Evolutionary conservation across 2,888 invertebrate species (phyloP).

Genomic region (Meiosimyza platycephala): DNA sequence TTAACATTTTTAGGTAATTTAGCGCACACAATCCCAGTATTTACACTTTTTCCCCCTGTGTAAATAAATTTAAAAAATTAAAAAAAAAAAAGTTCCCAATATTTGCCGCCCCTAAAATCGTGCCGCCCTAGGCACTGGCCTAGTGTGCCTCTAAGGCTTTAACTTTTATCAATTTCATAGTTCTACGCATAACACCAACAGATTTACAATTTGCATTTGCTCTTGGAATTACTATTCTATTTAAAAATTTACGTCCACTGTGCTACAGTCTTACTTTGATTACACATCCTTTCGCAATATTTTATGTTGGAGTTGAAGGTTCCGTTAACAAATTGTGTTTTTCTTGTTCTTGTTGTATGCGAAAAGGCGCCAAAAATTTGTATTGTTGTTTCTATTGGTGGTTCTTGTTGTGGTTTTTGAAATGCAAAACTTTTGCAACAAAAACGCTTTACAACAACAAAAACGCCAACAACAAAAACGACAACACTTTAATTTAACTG

Average conservation of each 20-base stretch:
- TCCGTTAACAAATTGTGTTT: slow-evolving; percentile 34
- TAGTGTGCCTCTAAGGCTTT: too few species aligned
- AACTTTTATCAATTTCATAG: too few species aligned
- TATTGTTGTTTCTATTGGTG: slow-evolving; percentile 11
- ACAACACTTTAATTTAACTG: slow-evolving; percentile 61
- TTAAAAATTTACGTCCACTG: slow-evolving; percentile 1
- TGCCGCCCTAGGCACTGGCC: too few species aligned
- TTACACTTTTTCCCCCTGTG: too few species aligned
- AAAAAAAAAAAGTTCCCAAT: too few species aligned
- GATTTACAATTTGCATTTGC: too few species aligned
- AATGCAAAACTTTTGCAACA: slow-evolving; percentile 28
- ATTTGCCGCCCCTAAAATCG: too few species aligned
- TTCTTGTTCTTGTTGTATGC: slow-evolving; percentile 18
- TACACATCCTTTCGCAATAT: slow-evolving; percentile 36
- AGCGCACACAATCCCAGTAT: too few species aligned
- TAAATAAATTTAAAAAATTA: too few species aligned
- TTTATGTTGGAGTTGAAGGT: slow-evolving; percentile 37
- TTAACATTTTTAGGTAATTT: too few species aligned
- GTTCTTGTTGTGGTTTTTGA: slow-evolving; percentile 26
- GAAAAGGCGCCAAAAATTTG: slow-evolving; percentile 16
- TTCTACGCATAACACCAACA: too few species aligned
- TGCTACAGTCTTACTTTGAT: slow-evolving; percentile 20
- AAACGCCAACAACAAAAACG: slow-evolving; percentile 35
- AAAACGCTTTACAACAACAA: slow-evolving; percentile 39
- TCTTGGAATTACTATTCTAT: too few species aligned